Evolutionary conservation across 2,888 invertebrate genomes (phyloP), one percentile per base, ranked within the genome.

Genomic region (Cataglyphis livida): DNA sequence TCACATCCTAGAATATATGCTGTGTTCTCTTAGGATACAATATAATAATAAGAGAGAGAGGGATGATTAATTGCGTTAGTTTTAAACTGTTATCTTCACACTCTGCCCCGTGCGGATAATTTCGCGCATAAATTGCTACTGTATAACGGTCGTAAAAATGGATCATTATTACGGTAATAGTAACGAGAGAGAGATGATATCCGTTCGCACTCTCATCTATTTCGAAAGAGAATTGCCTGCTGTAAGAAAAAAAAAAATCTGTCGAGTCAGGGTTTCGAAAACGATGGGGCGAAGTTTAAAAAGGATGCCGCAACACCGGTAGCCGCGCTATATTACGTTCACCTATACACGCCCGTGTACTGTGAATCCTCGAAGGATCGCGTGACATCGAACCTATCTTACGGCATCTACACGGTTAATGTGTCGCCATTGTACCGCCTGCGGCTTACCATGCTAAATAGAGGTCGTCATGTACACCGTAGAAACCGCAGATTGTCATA

Each of bases 271-370:
- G 88, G 21, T 75, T 85, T 81, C 51, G 83, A 76, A 81, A 82
- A 88, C 85, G 87, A 84, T 82, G 85, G 85, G 87, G 78, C 84
- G 73, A 83, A 87, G 84, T 86, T 90, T 89, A 87, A 89, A 87
- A 89, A 91, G 88, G 85, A 89, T 88, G 88, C 91, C 91, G 91
- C 91, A 91, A 92, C 86, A 91, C 90, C 91, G 88, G 91, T 91
- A 91, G 91, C 91, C 74, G 68, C 25, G 25, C 83, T 87, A 41
- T 41, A 88, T 89, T 88, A 85, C 83, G 48, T 81, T 87, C 64
- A 83, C 81, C 78, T 38, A 57, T 44, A 78, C 68, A 57, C n/a
- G 32, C 44, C 15, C 41, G 21, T 41, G 7, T 25, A 57, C 54
- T 44, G 57, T 68, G 41, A 70, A 70, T 78, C 44, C 57, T 57